A percentile compares a stretch with the other conserved stretches of the same genome.
These are phyloP conservation scores for Microcaecilia unicolor DNA, from an alignment of 2,797 vertebrate genomes.

Conservation along the genomic window DNA sequence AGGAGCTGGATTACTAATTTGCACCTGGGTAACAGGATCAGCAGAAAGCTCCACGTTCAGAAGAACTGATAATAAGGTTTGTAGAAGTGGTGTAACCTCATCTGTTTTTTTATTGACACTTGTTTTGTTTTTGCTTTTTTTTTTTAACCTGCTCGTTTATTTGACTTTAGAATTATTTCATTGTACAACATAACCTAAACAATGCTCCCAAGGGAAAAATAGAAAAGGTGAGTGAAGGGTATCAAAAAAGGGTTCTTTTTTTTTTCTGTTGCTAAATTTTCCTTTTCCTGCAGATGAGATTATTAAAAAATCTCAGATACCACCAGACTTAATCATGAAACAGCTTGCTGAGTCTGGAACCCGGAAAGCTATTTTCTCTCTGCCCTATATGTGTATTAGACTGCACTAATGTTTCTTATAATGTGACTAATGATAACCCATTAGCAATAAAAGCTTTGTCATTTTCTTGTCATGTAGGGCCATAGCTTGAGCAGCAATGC, in stretches of 20 bases:
- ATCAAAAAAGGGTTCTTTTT: too few species aligned
- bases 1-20: slow-evolving; percentile 10
- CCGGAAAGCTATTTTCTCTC: slow-evolving; percentile 59
- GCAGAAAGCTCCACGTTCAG: slow-evolving; percentile 14
- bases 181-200: slow-evolving; percentile 7
- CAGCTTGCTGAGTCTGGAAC: slow-evolving; percentile 59
- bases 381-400: slow-evolving; percentile 52
- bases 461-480: slow-evolving; percentile 53
- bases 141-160: slow-evolving; percentile 20
- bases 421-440: slow-evolving; percentile 64
- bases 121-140: slow-evolving; percentile 11
- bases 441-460: slow-evolving; percentile 65
- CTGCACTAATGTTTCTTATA: slow-evolving; percentile 61
- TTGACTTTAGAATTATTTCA: slow-evolving; percentile 11
- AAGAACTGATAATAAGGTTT: slow-evolving; percentile 8
- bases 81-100: neutral
- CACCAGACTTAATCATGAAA: slow-evolving; percentile 58
- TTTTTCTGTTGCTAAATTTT: too few species aligned
- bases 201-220: slow-evolving; percentile 42
- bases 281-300: too few species aligned
- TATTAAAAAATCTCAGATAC: too few species aligned
- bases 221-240: too few species aligned
- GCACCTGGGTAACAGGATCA: slow-evolving; percentile 8
- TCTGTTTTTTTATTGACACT: slow-evolving; percentile 9
- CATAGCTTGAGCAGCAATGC: slow-evolving; percentile 52